Evolutionary conservation across 2,113 vertebrate genomes (phyloP), one percentile per base, ranked within the genome.

Genomic region (Corythoichthys intestinalis): DNA sequence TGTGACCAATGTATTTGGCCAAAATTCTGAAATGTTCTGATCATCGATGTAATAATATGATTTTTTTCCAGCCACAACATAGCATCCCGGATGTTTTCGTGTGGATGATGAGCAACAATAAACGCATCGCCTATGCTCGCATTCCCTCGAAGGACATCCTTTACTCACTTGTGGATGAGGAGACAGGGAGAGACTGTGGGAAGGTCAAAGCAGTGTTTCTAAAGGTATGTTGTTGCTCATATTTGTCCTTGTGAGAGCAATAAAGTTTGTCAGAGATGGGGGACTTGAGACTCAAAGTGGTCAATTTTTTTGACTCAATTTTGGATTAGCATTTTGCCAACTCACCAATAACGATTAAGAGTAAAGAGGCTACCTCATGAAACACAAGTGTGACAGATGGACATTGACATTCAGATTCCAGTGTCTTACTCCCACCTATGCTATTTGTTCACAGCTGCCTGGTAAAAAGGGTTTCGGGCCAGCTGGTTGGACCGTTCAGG

Each of bases 31-130:
- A 50, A 50, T 15, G 48, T 15, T 50, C 14, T 50, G 13, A 50
- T 17, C 34, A 1, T 11, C 2, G 1, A 63, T 20, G 8, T 63
- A 20, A 63, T 8, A 5, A 14, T 14, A 2, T 63, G 61, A 34
- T 63, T 20, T 10, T 34, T 14, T 5, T 67, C 14, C 70, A 98
- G 97, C 97, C 97, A 59, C 97, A 98, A 83, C 96, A 98, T 93
- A 98, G 94, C 69, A 93, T 98, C 74, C 97, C 97, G 0, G 96
- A 99, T 0, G 54, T 98, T 80, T 99, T 97, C 87, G 83, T 99
- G 77, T 99, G 97, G 97, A 99, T 99, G 97, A 92, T 98, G 91
- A 96, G 91, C 89, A 98, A 93, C 82, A 94, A 94, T 82, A 98
- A 98, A 70, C 95, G 97, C 65, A 79, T 98, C 0, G 97, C 97